Evolutionary conservation across 2,113 vertebrate species (phyloP).

Genomic region (Stigmatopora nigra): DNA sequence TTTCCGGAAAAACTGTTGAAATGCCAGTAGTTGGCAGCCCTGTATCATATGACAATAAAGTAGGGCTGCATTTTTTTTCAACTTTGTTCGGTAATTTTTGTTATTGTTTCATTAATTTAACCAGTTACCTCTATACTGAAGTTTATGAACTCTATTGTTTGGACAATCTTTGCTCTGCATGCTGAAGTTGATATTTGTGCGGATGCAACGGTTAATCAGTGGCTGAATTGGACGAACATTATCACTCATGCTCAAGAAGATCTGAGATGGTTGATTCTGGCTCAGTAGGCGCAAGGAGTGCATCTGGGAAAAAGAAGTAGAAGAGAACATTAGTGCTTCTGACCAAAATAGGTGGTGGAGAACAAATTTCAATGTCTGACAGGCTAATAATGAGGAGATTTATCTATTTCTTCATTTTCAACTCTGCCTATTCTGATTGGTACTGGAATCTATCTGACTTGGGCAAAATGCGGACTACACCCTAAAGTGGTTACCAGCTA

Average conservation of each 20-base stretch:
- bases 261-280: conserved; percentile 98
- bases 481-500: too few relatives aligned
- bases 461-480: too few relatives aligned
- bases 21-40: too few relatives aligned
- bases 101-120: background rate
- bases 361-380: conserved; percentile 2
- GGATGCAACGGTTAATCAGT: conserved; percentile 96
- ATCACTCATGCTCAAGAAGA: conserved; percentile 99
- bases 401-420: too few relatives aligned
- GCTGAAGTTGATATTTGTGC: conserved; percentile 99
- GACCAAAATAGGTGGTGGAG: background rate
- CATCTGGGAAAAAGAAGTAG: conserved; percentile 71
- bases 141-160: conserved; percentile 96
- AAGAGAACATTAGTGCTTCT: background rate
- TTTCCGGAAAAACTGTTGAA: too few relatives aligned
- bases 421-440: too few relatives aligned
- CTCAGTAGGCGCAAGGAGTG: conserved; percentile 96
- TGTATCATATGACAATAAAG: background rate
- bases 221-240: conserved; percentile 95
- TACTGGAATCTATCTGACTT: too few relatives aligned
- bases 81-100: background rate
- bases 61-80: background rate
- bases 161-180: conserved; percentile 98
- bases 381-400: background rate
- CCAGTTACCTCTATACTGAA: conserved; percentile 90